Conservation (phyloP, 2,888 invertebrate species). For the Temnothorax unifasciatus region DNA sequence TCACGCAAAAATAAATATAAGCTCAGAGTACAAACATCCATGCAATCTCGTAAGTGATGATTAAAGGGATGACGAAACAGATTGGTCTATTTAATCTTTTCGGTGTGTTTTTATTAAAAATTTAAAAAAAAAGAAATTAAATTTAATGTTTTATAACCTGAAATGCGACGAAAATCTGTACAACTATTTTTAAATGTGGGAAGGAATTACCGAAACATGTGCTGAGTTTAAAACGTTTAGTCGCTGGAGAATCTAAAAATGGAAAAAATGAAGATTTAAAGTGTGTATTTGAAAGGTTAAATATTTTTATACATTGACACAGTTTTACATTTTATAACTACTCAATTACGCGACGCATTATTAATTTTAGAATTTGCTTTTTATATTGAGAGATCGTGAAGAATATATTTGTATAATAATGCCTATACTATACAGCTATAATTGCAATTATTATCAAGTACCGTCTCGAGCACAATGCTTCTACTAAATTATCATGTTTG, state of each 20-base stretch:
- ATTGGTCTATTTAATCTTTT: neutral
- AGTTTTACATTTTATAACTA: neutral
- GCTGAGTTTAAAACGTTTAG: neutral
- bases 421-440: neutral
- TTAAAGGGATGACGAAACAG: slow-evolving; percentile 12
- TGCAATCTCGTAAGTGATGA: neutral
- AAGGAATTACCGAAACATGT: neutral
- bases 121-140: neutral
- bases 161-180: neutral
- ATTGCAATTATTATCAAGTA: neutral
- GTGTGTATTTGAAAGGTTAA: neutral
- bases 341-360: neutral
- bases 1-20: slow-evolving; percentile 31
- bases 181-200: neutral
- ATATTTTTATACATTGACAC: neutral
- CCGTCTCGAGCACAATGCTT: neutral
- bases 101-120: neutral
- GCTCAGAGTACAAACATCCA: neutral
- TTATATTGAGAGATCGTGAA: neutral
- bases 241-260: neutral
- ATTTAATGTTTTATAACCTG: neutral
- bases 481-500: slow-evolving; percentile 13
- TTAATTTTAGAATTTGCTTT: neutral
- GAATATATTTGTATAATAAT: neutral
- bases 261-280: neutral